These are phyloP conservation scores for Porites lobata DNA, from an alignment of 92 coral and sea anemone genomes.

Conservation along the genomic window DNA sequence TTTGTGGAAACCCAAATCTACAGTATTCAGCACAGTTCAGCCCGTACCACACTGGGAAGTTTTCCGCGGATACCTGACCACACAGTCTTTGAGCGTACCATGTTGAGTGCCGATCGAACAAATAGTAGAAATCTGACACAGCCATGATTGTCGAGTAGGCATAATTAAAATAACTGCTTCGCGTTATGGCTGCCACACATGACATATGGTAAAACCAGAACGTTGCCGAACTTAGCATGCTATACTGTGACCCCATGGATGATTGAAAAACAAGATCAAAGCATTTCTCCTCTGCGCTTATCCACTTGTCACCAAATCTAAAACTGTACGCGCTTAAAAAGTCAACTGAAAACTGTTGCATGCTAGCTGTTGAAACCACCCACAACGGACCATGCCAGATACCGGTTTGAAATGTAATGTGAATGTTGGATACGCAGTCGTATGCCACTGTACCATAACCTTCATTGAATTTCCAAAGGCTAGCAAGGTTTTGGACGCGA, in stretches of 20 bases:
- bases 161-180: conserved; percentile 56
- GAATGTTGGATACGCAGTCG: conserved; percentile 90
- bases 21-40: conserved; percentile 72
- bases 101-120: conserved; percentile 37
- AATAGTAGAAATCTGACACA: conserved; percentile 81
- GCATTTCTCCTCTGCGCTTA: conserved; percentile 60
- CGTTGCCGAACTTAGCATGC: conserved; percentile 53
- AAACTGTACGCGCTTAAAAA: conserved; percentile 50
- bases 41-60: conserved; percentile 91
- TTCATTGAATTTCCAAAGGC: conserved; percentile 96
- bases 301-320: conserved; percentile 64
- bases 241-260: conserved; percentile 42
- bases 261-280: conserved; percentile 70
- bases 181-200: conserved; percentile 79
- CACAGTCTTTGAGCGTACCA: conserved; percentile 86
- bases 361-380: conserved; percentile 89
- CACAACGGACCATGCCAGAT: conserved; percentile 87
- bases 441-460: conserved; percentile 86
- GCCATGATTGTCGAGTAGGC: conserved; percentile 85
- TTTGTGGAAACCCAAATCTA: conserved; percentile 68
- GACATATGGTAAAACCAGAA: conserved; percentile 82
- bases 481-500: conserved; percentile 70
- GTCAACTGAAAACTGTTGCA: conserved; percentile 63
- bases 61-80: conserved; percentile 40
- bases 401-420: conserved; percentile 76